These are phyloP conservation scores for Diceros bicornis DNA, from an alignment of 2,797 vertebrate genomes.

Conservation along the genomic window DNA sequence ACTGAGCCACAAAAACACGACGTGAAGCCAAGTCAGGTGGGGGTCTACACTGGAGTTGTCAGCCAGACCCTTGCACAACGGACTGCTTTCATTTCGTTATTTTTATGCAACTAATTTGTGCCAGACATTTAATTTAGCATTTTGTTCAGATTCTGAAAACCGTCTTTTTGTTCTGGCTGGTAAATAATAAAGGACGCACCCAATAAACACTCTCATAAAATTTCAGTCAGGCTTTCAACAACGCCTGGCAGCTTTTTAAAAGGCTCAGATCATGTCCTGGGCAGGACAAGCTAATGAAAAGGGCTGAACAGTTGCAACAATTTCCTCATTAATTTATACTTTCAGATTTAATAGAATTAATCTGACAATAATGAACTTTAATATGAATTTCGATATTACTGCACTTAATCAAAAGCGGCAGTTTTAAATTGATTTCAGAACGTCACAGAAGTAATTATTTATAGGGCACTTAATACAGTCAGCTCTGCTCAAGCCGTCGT, in stretches of 20 bases:
- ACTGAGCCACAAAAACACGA: background rate
- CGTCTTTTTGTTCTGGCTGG: slow-evolving; percentile 14
- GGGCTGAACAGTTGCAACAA: background rate
- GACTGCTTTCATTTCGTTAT: background rate
- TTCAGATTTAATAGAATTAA: slow-evolving; percentile 49
- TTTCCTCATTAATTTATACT: slow-evolving; percentile 49
- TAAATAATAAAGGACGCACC: background rate
- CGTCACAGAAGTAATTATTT: slow-evolving; percentile 20
- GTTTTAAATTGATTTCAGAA: slow-evolving; percentile 69
- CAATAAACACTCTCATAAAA: background rate
- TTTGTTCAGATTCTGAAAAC: slow-evolving; percentile 34
- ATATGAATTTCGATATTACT: slow-evolving; percentile 57
- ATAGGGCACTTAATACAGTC: background rate
- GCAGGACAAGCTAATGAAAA: slow-evolving; percentile 47
- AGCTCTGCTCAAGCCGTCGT: background rate
- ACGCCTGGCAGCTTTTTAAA: background rate
- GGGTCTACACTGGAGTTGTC: background rate
- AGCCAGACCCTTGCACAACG: background rate
- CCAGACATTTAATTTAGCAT: background rate
- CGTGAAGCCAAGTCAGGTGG: background rate
- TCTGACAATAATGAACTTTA: slow-evolving; percentile 66
- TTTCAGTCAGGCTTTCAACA: background rate
- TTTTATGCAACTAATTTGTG: background rate
- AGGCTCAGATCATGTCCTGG: background rate
- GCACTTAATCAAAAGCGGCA: slow-evolving; percentile 41